Percentiles rank a stretch among this genome's conserved stretches.
phyloP scores from a whole-genome alignment of 2,797 vertebrate species.

The Parotocinclus haroldoi region DNA sequence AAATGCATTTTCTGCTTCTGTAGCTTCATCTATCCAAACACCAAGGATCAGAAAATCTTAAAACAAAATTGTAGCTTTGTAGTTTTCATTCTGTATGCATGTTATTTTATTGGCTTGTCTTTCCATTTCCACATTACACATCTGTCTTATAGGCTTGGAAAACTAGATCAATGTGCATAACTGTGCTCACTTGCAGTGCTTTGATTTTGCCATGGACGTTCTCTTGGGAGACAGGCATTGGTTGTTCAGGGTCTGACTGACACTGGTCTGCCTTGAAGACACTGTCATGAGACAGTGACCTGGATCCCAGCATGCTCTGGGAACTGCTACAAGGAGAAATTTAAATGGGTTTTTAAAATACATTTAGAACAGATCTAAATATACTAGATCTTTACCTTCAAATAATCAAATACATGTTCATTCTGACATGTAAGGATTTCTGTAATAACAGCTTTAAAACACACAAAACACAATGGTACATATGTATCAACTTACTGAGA shows the following conservation, averaged over 20 bases:
- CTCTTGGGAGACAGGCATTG: constrained; percentile 85
- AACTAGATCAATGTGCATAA: not conserved
- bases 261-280: constrained; percentile 84
- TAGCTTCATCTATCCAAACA: constrained; percentile 79
- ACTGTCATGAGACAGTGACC: constrained; percentile 91
- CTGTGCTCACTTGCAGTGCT: constrained; percentile 80
- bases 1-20: constrained; percentile 83
- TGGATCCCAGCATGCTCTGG: constrained; percentile 74
- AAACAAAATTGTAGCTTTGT: not conserved
- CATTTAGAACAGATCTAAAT: too few relatives aligned
- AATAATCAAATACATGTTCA: too few relatives aligned
- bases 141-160: not conserved
- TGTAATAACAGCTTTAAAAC: too few relatives aligned
- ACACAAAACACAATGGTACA: not conserved
- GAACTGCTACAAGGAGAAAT: constrained; percentile 64
- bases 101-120: not conserved
- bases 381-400: too few relatives aligned
- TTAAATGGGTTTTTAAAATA: not conserved
- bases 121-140: not conserved
- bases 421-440: too few relatives aligned
- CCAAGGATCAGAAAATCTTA: not conserved
- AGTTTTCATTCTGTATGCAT: not conserved
- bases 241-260: constrained; percentile 71
- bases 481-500: constrained; percentile 47
- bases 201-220: constrained; percentile 86